Evolutionary conservation across 2,797 vertebrate species (phyloP).

Genomic region (Lemur catta): DNA sequence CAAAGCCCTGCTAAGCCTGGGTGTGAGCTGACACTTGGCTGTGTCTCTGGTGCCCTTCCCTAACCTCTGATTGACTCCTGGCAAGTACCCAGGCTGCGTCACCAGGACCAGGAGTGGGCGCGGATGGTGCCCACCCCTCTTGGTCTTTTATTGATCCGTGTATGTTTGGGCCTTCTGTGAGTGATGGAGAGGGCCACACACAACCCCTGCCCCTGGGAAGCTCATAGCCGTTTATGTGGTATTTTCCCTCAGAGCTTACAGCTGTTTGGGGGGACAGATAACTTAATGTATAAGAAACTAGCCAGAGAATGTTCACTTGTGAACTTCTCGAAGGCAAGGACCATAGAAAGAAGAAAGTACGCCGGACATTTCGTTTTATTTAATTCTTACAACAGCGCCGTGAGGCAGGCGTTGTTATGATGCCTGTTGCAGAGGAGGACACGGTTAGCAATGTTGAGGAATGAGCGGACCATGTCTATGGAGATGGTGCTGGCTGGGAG

Average conservation of each 20-base stretch:
- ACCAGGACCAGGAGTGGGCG: neutral
- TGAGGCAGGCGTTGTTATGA: too few relatives aligned
- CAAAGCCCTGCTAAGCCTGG: neutral
- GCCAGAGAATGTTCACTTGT: neutral
- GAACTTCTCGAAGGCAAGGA: neutral
- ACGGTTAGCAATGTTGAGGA: neutral
- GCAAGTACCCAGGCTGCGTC: neutral
- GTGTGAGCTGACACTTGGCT: neutral
- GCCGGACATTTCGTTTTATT: neutral
- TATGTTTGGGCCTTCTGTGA: neutral
- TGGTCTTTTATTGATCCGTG: neutral
- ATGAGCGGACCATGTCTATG: neutral
- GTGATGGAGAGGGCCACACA: neutral
- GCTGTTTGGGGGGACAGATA: neutral
- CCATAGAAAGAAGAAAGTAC: neutral
- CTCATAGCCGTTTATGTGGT: neutral
- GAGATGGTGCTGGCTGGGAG: neutral
- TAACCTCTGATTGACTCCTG: slow-evolving; percentile 20
- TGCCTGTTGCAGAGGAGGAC: neutral
- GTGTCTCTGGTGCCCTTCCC: neutral
- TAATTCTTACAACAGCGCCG: neutral
- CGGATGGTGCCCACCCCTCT: neutral
- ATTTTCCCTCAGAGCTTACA: neutral
- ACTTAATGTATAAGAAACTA: neutral
- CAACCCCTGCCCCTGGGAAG: neutral